Conservation (phyloP, 2,888 invertebrate genomes). For the Zaprionus obscuricornis region DNA sequence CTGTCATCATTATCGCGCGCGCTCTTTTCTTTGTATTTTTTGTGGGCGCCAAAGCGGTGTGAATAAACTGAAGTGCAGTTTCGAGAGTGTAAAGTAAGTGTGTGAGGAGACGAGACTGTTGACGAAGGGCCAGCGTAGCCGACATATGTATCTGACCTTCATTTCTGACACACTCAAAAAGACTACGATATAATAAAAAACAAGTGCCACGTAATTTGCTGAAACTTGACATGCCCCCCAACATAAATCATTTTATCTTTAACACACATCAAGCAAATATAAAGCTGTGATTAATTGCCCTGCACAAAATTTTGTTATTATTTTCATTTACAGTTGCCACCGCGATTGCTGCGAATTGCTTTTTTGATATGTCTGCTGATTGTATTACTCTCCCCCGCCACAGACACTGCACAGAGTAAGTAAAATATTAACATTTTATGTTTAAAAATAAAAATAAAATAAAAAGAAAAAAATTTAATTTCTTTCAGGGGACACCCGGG, state of each 20-base stretch:
- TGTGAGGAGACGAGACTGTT: slow-evolving; percentile 18
- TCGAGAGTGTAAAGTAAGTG: background rate
- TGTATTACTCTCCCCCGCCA: slow-evolving; percentile 85
- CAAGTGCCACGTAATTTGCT: slow-evolving; percentile 74
- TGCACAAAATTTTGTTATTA: slow-evolving; percentile 28
- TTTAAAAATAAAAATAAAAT: background rate
- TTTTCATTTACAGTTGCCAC: slow-evolving; percentile 85
- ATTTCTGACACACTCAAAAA: slow-evolving; percentile 32
- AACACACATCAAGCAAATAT: slow-evolving; percentile 37
- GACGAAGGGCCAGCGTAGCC: slow-evolving; percentile 32
- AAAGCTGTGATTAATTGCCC: slow-evolving; percentile 53
- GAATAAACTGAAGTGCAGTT: slow-evolving; percentile 36
- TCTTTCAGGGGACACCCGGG: slow-evolving; percentile 47
- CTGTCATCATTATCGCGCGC: slow-evolving; percentile 17
- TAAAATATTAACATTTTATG: slow-evolving; percentile 51
- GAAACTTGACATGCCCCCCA: slow-evolving; percentile 65
- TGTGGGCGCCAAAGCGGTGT: slow-evolving; percentile 60
- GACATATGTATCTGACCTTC: slow-evolving; percentile 46
- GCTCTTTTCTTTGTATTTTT: slow-evolving; percentile 28
- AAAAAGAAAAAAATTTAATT: background rate
- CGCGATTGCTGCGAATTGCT: slow-evolving; percentile 85
- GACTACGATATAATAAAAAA: slow-evolving; percentile 16
- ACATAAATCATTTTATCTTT: slow-evolving; percentile 57
- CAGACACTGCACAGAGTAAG: slow-evolving; percentile 86
- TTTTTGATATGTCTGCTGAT: slow-evolving; percentile 85